Evolutionary conservation across 2,113 vertebrate species (phyloP).

Genomic region (Sporophila hypoxantha): DNA sequence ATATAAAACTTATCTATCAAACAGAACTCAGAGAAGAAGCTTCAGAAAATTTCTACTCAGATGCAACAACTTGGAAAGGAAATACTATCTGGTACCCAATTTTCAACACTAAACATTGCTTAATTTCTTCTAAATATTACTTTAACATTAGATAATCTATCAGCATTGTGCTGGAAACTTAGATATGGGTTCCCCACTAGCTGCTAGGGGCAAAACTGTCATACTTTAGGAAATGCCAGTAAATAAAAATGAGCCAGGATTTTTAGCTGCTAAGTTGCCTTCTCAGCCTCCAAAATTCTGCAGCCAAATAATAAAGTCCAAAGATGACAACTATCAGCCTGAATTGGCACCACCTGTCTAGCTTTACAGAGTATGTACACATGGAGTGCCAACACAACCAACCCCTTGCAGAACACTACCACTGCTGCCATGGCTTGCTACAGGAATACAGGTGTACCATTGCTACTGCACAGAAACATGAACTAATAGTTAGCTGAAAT

Average conservation of each 20-base stretch:
- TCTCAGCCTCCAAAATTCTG: neutral
- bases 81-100: neutral
- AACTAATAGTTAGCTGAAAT: neutral
- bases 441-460: neutral
- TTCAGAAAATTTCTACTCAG: neutral
- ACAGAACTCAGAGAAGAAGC: neutral
- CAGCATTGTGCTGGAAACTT: neutral
- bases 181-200: neutral
- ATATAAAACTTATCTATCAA: neutral
- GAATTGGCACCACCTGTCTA: neutral
- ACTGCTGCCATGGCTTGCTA: neutral
- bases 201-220: neutral
- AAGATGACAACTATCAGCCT: neutral
- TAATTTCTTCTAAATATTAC: neutral
- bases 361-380: neutral
- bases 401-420: neutral
- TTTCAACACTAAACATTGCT: neutral
- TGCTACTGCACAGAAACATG: neutral
- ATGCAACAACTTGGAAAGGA: neutral
- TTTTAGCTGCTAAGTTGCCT: neutral
- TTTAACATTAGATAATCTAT: neutral
- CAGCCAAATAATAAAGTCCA: neutral
- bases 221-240: neutral
- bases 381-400: neutral
- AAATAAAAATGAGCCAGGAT: neutral